These are phyloP conservation scores for Melitaea athalia DNA, from an alignment of 2,888 invertebrate species.

Conservation along the genomic window DNA sequence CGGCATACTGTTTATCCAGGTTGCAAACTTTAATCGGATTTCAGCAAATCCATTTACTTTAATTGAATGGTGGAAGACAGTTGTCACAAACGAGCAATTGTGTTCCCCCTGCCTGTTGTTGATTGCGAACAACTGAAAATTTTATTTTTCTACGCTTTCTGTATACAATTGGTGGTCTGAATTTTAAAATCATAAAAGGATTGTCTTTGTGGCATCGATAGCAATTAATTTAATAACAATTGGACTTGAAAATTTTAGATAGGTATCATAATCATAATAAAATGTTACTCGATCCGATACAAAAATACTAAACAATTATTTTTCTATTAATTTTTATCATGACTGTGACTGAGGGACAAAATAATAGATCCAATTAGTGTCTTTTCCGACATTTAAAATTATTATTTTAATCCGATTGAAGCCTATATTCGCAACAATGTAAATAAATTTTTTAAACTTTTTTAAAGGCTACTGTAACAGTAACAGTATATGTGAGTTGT, in stretches of 20 bases:
- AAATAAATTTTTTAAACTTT: neutral
- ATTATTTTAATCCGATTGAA: no score
- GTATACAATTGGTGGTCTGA: slow-evolving; percentile 6
- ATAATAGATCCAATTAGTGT: no score
- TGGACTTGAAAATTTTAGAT: no score
- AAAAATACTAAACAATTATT: no score
- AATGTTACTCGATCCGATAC: no score
- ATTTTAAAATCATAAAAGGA: slow-evolving; percentile 13
- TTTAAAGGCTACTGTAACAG: slow-evolving; percentile 1
- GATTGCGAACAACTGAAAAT: slow-evolving; percentile 32
- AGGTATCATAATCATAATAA: no score
- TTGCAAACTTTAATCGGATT: slow-evolving; percentile 54
- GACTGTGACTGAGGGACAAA: no score
- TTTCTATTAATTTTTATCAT: no score
- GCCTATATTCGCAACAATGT: neutral
- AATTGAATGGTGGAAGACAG: slow-evolving; percentile 51
- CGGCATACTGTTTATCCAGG: slow-evolving; percentile 45
- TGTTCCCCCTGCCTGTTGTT: slow-evolving; percentile 39
- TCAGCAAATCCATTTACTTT: slow-evolving; percentile 55
- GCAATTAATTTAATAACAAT: neutral
- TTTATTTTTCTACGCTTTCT: slow-evolving; percentile 10
- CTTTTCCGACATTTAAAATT: no score
- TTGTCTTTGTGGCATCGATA: neutral
- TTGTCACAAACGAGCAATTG: slow-evolving; percentile 47
- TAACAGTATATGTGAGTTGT: slow-evolving; percentile 17